Evolutionary conservation across 1,140 invertebrate genomes (phyloP).

Genomic region (Drosophila lacertosa): DNA sequence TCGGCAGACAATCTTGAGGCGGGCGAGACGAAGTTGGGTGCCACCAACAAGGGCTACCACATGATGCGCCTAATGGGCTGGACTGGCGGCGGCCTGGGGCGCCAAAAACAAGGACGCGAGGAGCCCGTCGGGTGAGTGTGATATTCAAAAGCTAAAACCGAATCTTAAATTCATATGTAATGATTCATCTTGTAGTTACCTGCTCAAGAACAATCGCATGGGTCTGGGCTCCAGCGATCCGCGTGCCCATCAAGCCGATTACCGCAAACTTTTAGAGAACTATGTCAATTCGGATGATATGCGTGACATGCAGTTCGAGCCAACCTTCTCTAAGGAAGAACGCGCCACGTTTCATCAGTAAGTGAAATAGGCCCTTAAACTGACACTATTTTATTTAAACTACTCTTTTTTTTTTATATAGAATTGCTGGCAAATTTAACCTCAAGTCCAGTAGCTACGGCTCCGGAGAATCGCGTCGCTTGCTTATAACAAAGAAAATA

Average conservation of each 20-base stretch:
- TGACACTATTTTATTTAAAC: background rate
- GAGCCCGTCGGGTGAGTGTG: conserved; percentile 86
- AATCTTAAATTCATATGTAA: background rate
- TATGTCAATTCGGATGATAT: conserved; percentile 85
- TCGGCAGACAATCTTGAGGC: conserved; percentile 52
- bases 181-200: conserved; percentile 48
- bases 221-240: conserved; percentile 61
- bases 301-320: conserved; percentile 88
- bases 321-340: conserved; percentile 90
- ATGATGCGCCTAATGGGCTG: conserved; percentile 93
- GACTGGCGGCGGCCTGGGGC: conserved; percentile 90
- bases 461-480: conserved; percentile 82
- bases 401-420: conserved; percentile 31
- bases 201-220: conserved; percentile 72
- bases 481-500: conserved; percentile 84
- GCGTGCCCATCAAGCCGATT: conserved; percentile 39
- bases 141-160: background rate
- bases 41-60: conserved; percentile 87
- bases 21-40: conserved; percentile 72
- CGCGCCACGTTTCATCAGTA: conserved; percentile 88
- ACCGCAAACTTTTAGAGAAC: conserved; percentile 74
- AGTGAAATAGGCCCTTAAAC: conserved; percentile 32
- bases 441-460: conserved; percentile 87
- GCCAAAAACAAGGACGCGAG: conserved; percentile 88
- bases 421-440: conserved; percentile 82